Percentiles rank a stretch among this genome's conserved stretches.
These are phyloP conservation scores for Griposia aprilina DNA, from an alignment of 2,888 invertebrate species.

Conservation along the genomic window DNA sequence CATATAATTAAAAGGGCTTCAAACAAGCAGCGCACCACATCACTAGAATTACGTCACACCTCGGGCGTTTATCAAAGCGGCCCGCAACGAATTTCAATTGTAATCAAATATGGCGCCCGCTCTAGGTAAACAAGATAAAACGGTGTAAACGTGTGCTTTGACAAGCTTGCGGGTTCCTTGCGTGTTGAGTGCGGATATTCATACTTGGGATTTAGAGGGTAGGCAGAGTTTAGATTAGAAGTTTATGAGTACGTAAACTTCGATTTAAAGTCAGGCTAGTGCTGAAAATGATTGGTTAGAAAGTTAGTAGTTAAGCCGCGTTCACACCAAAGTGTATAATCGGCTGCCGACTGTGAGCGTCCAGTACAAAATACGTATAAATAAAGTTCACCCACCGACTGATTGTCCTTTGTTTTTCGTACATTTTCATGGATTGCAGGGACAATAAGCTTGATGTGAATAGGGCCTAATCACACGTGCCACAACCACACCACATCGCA, in stretches of 20 bases:
- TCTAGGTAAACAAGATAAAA: conserved; percentile 88
- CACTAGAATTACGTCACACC: conserved; percentile 47
- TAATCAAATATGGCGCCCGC: conserved; percentile 83
- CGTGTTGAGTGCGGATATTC: conserved; percentile 31
- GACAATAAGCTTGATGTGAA: too few species aligned
- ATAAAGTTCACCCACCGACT: neutral
- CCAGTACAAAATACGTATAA: neutral
- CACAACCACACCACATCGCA: too few species aligned
- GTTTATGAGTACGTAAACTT: neutral
- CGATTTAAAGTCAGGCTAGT: neutral
- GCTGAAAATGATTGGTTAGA: neutral
- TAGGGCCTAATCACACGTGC: too few species aligned
- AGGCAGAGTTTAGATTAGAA: conserved; percentile 8
- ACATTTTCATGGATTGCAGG: too few species aligned
- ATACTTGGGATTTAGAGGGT: conserved; percentile 14
- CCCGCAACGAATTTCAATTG: conserved; percentile 81
- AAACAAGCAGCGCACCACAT: conserved; percentile 43
- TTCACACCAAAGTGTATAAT: neutral
- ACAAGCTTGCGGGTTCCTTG: conserved; percentile 75
- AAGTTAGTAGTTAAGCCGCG: neutral
- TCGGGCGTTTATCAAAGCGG: conserved; percentile 57
- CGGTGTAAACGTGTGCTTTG: conserved; percentile 81
- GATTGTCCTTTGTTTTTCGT: neutral
- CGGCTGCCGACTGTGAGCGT: neutral
- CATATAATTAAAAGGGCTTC: conserved; percentile 48